phyloP scores from a whole-genome alignment of 2,113 vertebrate species.

The Craseonycteris thonglongyai region DNA sequence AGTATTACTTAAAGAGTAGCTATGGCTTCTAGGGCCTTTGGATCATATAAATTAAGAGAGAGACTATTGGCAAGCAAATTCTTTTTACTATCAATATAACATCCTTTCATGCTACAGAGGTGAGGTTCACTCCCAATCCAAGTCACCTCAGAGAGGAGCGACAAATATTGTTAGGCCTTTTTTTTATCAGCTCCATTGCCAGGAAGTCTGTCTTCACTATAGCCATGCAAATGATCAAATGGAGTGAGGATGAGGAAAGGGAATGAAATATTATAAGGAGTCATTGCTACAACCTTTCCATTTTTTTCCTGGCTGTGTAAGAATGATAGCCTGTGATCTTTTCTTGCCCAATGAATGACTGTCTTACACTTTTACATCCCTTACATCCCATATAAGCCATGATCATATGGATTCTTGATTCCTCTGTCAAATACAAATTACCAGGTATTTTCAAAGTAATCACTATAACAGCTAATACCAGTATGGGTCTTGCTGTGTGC shows the following conservation, averaged over 20 bases:
- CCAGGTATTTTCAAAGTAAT: not conserved
- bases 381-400: not conserved
- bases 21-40: not conserved
- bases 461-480: not conserved
- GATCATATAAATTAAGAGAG: constrained; percentile 9
- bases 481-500: not conserved
- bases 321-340: not conserved
- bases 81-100: not conserved
- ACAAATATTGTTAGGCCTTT: not conserved
- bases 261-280: not conserved
- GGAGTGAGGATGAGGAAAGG: not conserved
- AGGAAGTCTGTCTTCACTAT: not conserved
- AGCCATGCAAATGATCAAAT: not conserved
- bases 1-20: not conserved
- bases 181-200: not conserved
- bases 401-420: not conserved
- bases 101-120: not conserved
- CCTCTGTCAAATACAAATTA: not conserved
- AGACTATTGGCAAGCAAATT: not conserved
- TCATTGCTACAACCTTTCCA: not conserved
- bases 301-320: not conserved
- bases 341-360: not conserved
- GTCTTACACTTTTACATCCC: not conserved
- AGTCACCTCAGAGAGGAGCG: not conserved
- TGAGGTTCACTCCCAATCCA: not conserved